Base-by-base conservation (phyloP, 2,113 vertebrate genomes). In the Prionailurus viverrinus region DNA sequence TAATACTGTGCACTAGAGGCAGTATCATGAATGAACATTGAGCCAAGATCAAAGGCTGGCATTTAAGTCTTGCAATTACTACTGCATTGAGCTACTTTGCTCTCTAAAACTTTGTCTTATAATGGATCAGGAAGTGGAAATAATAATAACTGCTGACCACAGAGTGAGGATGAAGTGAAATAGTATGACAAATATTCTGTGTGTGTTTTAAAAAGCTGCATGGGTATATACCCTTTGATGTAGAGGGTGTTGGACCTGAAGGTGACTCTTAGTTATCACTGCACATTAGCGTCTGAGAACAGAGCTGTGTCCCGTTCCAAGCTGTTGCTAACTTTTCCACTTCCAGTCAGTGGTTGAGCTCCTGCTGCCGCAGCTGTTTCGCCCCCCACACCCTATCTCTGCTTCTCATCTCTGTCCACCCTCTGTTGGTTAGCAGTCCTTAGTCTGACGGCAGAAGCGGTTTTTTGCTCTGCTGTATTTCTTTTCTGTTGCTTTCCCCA, bases 111-210 rank as follows among this genome's bases (percentile, higher is more conserved):
- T 82, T 4, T 4, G 19, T 78, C 29, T 63, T 93, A 74, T 88
- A 91, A 94, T 66, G 95, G 89, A 16, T 53, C 39, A 97, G 51
- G 29, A 82, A 58, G n/a, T 89, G 58, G 53, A 89, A 96, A 91
- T 88, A 39, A 8, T 48, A 55, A 31, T 33, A 82, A 84, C 41
- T 86, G 48, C 63, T 16, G 7, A 82, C 92, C 18, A 11, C 15
- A 61, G 51, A 58, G 11, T 41, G 41, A 69, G 45, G 48, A 78
- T 65, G 58, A 63, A 73, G 31, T 91, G 16, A 90, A 53, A 21
- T 29, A 51, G 36, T 74, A 2, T 23, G 19, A 82, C 36, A 41
- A 7, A 29, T 48, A 36, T 45, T 86, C 74, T 86, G 39, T 95
- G 33, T 93, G 73, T 31, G 7, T 48, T 94, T 84, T 80, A 63